Conservation (phyloP, 2,888 invertebrate genomes). For the Acrobasis suavella region DNA sequence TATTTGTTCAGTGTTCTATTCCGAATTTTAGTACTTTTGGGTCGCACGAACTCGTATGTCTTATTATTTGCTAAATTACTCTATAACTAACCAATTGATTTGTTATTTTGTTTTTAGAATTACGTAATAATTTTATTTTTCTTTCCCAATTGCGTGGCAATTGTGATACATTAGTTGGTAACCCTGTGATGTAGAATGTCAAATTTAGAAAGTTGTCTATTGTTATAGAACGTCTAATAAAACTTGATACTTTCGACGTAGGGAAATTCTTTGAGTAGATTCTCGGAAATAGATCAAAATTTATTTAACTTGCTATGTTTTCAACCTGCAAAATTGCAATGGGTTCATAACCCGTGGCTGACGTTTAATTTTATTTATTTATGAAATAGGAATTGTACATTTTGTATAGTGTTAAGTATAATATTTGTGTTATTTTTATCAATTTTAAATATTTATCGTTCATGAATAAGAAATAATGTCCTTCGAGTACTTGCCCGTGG, state of each 20-base stretch:
- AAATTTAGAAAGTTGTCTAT: constrained; percentile 76
- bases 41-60: too few relatives aligned
- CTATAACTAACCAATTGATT: neutral
- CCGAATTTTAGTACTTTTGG: too few relatives aligned
- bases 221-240: constrained; percentile 47
- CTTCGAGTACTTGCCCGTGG: constrained; percentile 92
- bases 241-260: constrained; percentile 56
- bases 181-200: constrained; percentile 53
- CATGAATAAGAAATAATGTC: constrained; percentile 81
- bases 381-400: constrained; percentile 76
- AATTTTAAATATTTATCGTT: constrained; percentile 67
- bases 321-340: constrained; percentile 78
- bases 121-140: constrained; percentile 15
- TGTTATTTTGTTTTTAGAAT: constrained; percentile 1
- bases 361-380: constrained; percentile 81
- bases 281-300: constrained; percentile 53
- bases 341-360: constrained; percentile 81
- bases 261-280: constrained; percentile 40
- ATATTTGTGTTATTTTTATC: constrained; percentile 71
- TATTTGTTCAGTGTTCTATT: too few relatives aligned
- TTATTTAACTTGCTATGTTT: constrained; percentile 64
- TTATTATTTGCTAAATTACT: neutral
- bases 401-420: constrained; percentile 74
- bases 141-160: constrained; percentile 28
- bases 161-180: constrained; percentile 38